Evolutionary conservation across 2,888 invertebrate genomes (phyloP), one percentile per base, ranked within the genome.

Genomic region (Patella depressa): DNA sequence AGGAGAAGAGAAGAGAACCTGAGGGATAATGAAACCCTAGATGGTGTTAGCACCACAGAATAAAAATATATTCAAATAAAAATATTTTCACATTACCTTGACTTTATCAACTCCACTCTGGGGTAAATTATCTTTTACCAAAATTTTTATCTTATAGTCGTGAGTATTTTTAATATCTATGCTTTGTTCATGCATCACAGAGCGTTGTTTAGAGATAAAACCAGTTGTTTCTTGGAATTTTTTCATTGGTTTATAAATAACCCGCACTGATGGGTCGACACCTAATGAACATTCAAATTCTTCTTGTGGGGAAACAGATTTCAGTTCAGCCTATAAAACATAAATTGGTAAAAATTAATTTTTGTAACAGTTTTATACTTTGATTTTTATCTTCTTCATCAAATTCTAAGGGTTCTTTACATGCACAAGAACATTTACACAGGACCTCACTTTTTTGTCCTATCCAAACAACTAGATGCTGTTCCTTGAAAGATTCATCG

Each of bases 281-380:
- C 92, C 92, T 79, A 92, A 86, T 14, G 91, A 90, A 79, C 92
- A 91, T 59, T 87, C 85, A 83, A 92, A 92, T 79, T 92, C 91
- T 79, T 92, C 92, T 74, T 88, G 88, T 0, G 92, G 91, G 45
- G 89, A 86, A 1, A 92, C 91, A 5, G 90, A 82, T 29, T 88
- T 88, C 70, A 92, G 80, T 3, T 77, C 78, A 45, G 80, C 82
- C 85, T 85, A 73, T 1, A 76, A 78, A 24, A 34, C 15, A 45
- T 45, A 9, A 45, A 45, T 45, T 45, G 45, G 45, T 45, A 45
- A 45, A 45, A 45, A 45, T 45, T 9, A 45, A 1, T 45, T 45
- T 45, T 45, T 45, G n/a, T n/a, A 45, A 45, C 45, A 45, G 45
- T 45, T 1, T 45, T 45, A 1, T 45, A 45, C 45, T 45, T 45